Percentiles rank a stretch among this genome's conserved stretches.
These are phyloP conservation scores for Drosophila baimaii DNA, from an alignment of 1,140 invertebrate species.

Conservation along the genomic window DNA sequence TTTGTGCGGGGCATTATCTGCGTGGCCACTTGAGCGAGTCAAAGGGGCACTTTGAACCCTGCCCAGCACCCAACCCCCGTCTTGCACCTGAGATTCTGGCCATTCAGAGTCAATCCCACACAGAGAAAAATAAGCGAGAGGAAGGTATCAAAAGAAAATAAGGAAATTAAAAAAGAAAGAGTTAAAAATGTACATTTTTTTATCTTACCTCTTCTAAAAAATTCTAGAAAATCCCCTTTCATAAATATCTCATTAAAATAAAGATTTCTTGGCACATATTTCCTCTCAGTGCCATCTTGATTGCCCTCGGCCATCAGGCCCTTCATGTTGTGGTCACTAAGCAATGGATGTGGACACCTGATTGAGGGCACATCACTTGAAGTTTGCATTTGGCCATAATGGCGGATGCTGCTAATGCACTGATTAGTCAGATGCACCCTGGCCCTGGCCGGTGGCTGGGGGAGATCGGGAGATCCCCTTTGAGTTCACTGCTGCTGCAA, in stretches of 20 bases:
- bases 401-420: constrained; percentile 64
- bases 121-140: background rate
- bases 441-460: background rate
- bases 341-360: constrained; percentile 62
- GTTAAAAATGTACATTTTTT: background rate
- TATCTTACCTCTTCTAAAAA: too few species aligned
- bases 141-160: background rate
- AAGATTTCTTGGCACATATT: too few species aligned
- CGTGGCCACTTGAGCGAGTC: constrained; percentile 68
- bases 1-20: constrained; percentile 65
- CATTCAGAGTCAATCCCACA: background rate
- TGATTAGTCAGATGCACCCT: constrained; percentile 59
- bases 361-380: constrained; percentile 50
- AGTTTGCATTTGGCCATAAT: constrained; percentile 69
- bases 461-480: constrained; percentile 39
- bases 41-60: constrained; percentile 72
- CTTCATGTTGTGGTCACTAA: constrained; percentile 71
- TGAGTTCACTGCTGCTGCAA: constrained; percentile 46
- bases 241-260: too few species aligned
- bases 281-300: constrained; percentile 11
- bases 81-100: constrained; percentile 16
- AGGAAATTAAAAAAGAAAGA: background rate
- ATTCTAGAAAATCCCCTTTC: too few species aligned
- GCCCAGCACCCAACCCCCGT: constrained; percentile 1
- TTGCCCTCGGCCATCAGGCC: constrained; percentile 31